Base-by-base conservation (phyloP, 2,888 invertebrate species). In the Hofmannophila pseudospretella region DNA sequence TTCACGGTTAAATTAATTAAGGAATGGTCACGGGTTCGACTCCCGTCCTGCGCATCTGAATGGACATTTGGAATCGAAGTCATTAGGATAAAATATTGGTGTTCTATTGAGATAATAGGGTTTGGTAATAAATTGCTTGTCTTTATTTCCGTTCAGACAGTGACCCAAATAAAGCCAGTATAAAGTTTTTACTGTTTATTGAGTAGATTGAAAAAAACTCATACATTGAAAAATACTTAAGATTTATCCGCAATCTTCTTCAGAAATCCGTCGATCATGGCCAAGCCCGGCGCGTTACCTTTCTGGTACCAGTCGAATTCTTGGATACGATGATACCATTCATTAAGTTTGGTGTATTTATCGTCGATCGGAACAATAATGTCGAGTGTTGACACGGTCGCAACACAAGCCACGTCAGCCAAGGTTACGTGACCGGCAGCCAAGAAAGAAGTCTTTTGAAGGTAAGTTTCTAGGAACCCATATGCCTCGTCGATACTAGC, bases 11-110 rank as follows among this genome's bases (percentile, higher is more conserved):
- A 76, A 79, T 79, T 78, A 23, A 23, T 23, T 23, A 23, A 23
- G 23, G 23, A 78, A 80, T 67, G 71, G 76, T 66, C 67, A 56
- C 45, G 59, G 66, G 67, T 69, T 63, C 71, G 64, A 63, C 40
- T 58, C 63, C 58, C 51, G 54, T 44, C 51, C 51, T 44, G 46
- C 56, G 56, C 59, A 20, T 23, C n/a, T 58, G 67, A 67, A 61
- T 63, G 67, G 63, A 58, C 67, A 64, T 66, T 63, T 48, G 56
- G 65, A 54, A 58, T 53, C 51, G 50, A 51, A 58, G 63, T 57
- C 65, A 64, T 67, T 66, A 60, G 55, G 58, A 57, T 63, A 59
- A 66, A 64, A 66, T 67, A 65, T 69, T 54, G 23, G 13, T n/a
- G 22, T n/a, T 23, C 23, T 32, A 23, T 32, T 23, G 8, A 13